A percentile compares a stretch with the other conserved stretches of the same genome.
phyloP scores from a whole-genome alignment of 1,140 invertebrate species.

The Caenorhabditis latens region DNA sequence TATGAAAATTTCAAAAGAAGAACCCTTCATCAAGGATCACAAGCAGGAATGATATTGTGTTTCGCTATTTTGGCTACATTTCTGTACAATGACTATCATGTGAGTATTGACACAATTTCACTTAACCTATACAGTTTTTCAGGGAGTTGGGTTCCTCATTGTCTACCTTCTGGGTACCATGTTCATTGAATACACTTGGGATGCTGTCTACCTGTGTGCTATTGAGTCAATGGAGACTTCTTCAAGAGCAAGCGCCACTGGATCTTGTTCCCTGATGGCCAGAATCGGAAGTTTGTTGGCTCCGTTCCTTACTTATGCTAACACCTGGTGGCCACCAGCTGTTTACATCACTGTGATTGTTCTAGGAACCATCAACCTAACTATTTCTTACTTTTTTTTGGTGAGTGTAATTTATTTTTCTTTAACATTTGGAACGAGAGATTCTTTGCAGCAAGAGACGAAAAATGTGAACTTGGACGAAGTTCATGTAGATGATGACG shows the following conservation, averaged over 20 bases:
- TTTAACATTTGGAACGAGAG: not conserved
- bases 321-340: conserved; percentile 69
- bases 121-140: not conserved
- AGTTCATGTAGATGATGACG: conserved; percentile 62
- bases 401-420: conserved; percentile 14
- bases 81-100: conserved; percentile 67
- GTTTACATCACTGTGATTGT: conserved; percentile 74
- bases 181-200: conserved; percentile 77
- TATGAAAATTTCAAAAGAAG: conserved; percentile 71
- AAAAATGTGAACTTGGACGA: conserved; percentile 72
- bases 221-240: conserved; percentile 71
- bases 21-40: conserved; percentile 73
- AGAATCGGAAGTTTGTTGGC: conserved; percentile 73
- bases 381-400: conserved; percentile 73
- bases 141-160: conserved; percentile 70
- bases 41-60: conserved; percentile 71
- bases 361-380: conserved; percentile 71
- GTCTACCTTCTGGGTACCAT: conserved; percentile 71
- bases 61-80: conserved; percentile 71
- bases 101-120: conserved; percentile 23
- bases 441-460: conserved; percentile 68
- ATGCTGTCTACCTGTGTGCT: conserved; percentile 74
- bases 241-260: conserved; percentile 70
- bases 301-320: conserved; percentile 73
- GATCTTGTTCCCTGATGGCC: conserved; percentile 74